These are phyloP conservation scores for Ormyrus pomaceus DNA, from an alignment of 2,888 invertebrate genomes.

Conservation along the genomic window DNA sequence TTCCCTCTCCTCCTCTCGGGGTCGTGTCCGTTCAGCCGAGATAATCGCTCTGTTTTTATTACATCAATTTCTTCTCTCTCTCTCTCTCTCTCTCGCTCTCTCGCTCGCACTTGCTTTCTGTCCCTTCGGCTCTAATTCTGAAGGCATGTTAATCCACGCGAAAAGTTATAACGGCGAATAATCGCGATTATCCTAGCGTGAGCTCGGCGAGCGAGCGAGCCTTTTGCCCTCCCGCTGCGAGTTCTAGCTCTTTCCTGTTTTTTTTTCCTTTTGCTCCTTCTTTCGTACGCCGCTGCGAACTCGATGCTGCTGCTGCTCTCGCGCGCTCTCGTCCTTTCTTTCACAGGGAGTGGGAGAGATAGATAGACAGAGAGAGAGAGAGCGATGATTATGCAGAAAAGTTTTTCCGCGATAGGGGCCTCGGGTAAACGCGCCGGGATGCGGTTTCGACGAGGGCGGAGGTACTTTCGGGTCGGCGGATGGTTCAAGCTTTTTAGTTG, in stretches of 20 bases:
- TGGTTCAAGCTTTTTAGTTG: too few species aligned
- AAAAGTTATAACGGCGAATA: slow-evolving; percentile 41
- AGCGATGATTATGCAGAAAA: slow-evolving; percentile 46
- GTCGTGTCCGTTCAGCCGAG: slow-evolving; percentile 37
- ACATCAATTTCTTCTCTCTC: slow-evolving; percentile 41
- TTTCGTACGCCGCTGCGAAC: background rate
- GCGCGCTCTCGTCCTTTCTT: too few species aligned
- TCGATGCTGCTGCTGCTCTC: background rate
- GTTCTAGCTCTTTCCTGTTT: background rate
- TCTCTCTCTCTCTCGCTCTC: too few species aligned
- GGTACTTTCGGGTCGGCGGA: too few species aligned
- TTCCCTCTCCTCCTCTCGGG: background rate
- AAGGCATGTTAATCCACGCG: slow-evolving; percentile 43
- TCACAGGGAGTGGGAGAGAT: too few species aligned
- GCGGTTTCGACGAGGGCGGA: too few species aligned
- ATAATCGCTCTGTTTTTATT: slow-evolving; percentile 54
- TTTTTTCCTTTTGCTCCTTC: background rate
- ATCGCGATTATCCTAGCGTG: slow-evolving; percentile 34
- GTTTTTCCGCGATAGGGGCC: slow-evolving; percentile 9
- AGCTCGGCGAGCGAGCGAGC: background rate
- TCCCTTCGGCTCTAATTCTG: slow-evolving; percentile 35
- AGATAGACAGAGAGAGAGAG: too few species aligned
- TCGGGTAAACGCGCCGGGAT: too few species aligned
- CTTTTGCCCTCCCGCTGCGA: too few species aligned
- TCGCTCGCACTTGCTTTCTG: slow-evolving; percentile 8